Conservation (phyloP, 2,888 invertebrate genomes). For the Rotaria socialis region DNA sequence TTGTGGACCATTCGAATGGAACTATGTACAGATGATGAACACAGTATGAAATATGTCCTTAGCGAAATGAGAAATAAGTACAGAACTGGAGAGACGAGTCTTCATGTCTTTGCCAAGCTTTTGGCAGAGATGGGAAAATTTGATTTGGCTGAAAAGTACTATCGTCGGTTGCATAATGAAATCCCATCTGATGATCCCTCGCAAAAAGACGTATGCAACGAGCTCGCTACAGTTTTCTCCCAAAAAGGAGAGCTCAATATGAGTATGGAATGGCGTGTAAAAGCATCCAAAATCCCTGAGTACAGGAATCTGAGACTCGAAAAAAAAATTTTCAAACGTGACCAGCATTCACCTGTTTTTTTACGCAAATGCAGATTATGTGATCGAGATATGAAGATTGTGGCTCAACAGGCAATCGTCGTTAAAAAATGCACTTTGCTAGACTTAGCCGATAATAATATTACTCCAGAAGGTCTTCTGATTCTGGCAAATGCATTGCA, state of each 20-base stretch:
- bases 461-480: too few species aligned
- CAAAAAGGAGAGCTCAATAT: neutral
- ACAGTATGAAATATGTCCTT: neutral
- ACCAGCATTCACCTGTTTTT: too few species aligned
- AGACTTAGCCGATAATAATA: too few species aligned
- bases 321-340: too few species aligned
- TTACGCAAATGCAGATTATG: too few species aligned
- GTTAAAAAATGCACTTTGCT: too few species aligned
- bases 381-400: too few species aligned
- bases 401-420: too few species aligned
- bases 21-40: neutral
- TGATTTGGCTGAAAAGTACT: neutral
- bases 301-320: too few species aligned
- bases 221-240: neutral
- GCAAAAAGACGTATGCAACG: neutral
- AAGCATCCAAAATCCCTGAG: too few species aligned
- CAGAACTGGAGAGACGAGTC: neutral
- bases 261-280: too few species aligned
- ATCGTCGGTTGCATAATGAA: neutral
- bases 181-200: neutral
- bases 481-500: too few species aligned
- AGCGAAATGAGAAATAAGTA: neutral
- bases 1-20: neutral
- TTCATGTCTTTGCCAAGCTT: neutral
- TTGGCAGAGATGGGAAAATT: neutral